Evolutionary conservation across 2,113 vertebrate species (phyloP).

Genomic region (Semnornis frantzii): DNA sequence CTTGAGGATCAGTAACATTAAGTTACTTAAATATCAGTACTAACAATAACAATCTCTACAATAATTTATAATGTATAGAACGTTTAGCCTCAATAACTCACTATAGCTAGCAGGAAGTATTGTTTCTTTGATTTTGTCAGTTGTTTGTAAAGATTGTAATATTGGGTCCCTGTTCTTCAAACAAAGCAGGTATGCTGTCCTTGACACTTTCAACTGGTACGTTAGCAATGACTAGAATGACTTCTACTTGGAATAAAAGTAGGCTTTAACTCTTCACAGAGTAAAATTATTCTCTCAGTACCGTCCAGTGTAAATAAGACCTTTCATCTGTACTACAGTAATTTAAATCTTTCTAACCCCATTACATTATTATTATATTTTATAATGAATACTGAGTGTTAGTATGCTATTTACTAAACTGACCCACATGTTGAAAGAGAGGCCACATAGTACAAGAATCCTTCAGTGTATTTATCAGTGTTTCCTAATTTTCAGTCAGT

Average conservation of each 20-base stretch:
- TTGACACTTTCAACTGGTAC: not conserved
- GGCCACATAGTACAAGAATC: not conserved
- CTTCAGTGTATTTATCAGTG: not conserved
- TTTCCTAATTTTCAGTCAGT: not conserved
- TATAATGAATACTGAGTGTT: not conserved
- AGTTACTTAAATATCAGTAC: not conserved
- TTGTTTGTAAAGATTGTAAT: not conserved
- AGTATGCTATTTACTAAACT: not conserved
- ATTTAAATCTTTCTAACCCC: not conserved
- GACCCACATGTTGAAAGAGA: not conserved
- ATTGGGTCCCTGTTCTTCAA: not conserved
- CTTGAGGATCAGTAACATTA: not conserved
- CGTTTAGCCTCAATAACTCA: not conserved
- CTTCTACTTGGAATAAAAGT: not conserved
- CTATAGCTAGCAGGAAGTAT: not conserved
- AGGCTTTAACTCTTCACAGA: not conserved
- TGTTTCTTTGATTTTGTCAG: not conserved
- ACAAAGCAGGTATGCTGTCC: not conserved
- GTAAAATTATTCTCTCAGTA: not conserved
- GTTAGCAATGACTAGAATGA: not conserved
- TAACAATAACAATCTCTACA: not conserved
- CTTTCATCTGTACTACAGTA: not conserved
- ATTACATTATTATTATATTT: not conserved
- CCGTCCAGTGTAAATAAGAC: not conserved
- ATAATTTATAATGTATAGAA: not conserved